phyloP scores from a whole-genome alignment of 1,140 invertebrate genomes.

The Myzus persicae region DNA sequence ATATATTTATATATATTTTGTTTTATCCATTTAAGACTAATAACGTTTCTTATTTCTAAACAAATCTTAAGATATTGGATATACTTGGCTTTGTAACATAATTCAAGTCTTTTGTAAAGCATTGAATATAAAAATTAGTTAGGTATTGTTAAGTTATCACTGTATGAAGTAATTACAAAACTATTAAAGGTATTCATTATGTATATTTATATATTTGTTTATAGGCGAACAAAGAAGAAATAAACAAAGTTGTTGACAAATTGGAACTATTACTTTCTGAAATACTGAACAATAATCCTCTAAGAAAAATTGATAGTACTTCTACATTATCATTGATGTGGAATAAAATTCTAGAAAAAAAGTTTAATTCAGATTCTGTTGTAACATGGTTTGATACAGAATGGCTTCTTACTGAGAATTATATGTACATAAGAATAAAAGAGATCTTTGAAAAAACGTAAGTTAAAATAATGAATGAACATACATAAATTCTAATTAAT shows the following conservation, averaged over 20 bases:
- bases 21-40: neutral
- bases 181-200: neutral
- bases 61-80: neutral
- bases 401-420: constrained; percentile 55
- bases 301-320: constrained; percentile 39
- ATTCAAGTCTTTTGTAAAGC: neutral
- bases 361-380: neutral
- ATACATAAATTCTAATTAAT: neutral
- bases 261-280: constrained; percentile 23
- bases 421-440: constrained; percentile 45
- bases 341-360: constrained; percentile 46
- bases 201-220: neutral
- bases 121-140: neutral
- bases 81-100: neutral
- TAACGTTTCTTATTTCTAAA: neutral
- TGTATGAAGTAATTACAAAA: neutral
- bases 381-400: constrained; percentile 45
- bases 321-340: constrained; percentile 7
- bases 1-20: neutral
- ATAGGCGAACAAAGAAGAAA: neutral
- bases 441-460: constrained; percentile 45
- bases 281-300: constrained; percentile 23
- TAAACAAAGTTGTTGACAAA: neutral
- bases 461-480: neutral
- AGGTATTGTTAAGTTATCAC: neutral